These are phyloP conservation scores for Enteromius mattozi DNA, from an alignment of 2,797 vertebrate species.

Conservation along the genomic window DNA sequence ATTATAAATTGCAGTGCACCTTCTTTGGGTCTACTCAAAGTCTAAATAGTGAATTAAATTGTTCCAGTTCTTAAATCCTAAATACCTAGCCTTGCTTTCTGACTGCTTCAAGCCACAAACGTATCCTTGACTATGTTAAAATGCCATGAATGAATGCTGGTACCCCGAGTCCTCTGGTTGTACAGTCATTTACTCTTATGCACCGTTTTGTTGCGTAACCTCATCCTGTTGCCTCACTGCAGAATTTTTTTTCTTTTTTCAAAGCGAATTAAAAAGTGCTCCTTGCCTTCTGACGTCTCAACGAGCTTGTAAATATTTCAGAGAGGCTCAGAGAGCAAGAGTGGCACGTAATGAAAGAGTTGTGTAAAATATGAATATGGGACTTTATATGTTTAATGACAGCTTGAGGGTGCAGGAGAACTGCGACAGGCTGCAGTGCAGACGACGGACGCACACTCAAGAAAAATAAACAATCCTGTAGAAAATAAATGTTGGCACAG, in stretches of 20 bases:
- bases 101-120: constrained; percentile 1
- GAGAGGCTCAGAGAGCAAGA: constrained; percentile 21
- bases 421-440: not conserved
- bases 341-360: constrained; percentile 28
- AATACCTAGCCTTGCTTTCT: not conserved
- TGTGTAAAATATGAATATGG: constrained; percentile 28
- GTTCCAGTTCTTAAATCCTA: not conserved
- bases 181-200: constrained; percentile 51
- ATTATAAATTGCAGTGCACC: not conserved
- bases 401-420: constrained; percentile 20
- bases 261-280: constrained; percentile 36
- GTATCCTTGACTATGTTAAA: constrained; percentile 13
- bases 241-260: not conserved
- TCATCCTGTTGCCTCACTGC: constrained; percentile 11
- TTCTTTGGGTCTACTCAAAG: not conserved
- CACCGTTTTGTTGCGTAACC: constrained; percentile 63
- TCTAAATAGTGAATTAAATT: not conserved
- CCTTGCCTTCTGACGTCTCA: constrained; percentile 11
- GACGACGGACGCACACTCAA: not conserved
- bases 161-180: constrained; percentile 18
- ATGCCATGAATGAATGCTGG: constrained; percentile 16
- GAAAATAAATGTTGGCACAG: constrained; percentile 38
- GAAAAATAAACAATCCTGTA: constrained; percentile 23
- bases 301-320: constrained; percentile 50
- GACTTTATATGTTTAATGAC: constrained; percentile 46